Conservation (phyloP, 2,113 vertebrate species). For the Ramphastos sulfuratus region DNA sequence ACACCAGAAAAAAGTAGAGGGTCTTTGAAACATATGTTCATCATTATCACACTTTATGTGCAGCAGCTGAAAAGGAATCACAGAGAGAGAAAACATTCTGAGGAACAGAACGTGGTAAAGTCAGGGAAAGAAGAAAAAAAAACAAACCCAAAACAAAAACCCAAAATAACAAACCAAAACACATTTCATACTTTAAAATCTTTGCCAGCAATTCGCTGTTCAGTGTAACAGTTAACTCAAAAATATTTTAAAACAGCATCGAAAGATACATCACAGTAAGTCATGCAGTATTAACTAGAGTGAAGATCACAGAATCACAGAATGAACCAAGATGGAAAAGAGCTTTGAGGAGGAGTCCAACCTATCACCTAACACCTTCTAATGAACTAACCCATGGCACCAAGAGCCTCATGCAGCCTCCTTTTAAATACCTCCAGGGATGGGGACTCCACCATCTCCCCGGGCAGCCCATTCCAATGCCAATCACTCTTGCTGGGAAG, state of each 20-base stretch:
- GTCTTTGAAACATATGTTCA: slow-evolving; percentile 83
- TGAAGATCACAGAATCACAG: background rate
- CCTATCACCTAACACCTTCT: too few species aligned
- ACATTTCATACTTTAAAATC: background rate
- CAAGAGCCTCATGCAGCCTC: too few species aligned
- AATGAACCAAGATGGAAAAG: too few species aligned
- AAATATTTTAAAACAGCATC: background rate
- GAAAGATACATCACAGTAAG: background rate
- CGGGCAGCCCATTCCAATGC: too few species aligned
- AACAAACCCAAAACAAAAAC: background rate
- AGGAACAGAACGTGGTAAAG: background rate
- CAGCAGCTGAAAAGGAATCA: slow-evolving; percentile 83
- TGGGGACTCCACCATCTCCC: too few species aligned
- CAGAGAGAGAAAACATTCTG: slow-evolving; percentile 74
- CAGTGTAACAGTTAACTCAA: background rate
- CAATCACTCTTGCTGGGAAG: too few species aligned
- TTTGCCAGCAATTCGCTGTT: background rate
- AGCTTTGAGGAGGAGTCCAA: too few species aligned
- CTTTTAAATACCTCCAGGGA: too few species aligned
- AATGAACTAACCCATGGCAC: too few species aligned
- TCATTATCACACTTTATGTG: slow-evolving; percentile 84
- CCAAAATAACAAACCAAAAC: background rate
- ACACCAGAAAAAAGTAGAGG: slow-evolving; percentile 88
- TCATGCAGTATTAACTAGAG: background rate
- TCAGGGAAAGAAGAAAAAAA: background rate